These are phyloP conservation scores for Trematocara macrostoma DNA, from an alignment of 2,113 vertebrate species.

Conservation along the genomic window DNA sequence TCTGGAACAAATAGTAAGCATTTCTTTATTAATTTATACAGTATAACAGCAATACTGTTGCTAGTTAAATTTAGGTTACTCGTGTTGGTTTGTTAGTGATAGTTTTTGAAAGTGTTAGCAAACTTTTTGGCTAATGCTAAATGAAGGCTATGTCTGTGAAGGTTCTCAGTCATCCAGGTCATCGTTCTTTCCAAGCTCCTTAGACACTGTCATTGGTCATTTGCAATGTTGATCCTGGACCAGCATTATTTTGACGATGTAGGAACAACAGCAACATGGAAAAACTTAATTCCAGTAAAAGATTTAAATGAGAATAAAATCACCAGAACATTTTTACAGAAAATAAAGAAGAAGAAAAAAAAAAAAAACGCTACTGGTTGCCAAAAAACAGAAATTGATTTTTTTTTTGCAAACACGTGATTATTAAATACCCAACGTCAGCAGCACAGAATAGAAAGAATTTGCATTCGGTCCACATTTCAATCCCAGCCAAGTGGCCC, in stretches of 20 bases:
- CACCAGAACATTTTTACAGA: neutral
- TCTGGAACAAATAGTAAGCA: neutral
- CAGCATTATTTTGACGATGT: neutral
- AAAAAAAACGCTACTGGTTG: neutral
- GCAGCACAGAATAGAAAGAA: neutral
- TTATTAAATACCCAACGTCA: neutral
- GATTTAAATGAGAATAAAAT: neutral
- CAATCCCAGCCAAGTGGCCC: neutral
- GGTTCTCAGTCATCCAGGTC: neutral
- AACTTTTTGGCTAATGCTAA: neutral
- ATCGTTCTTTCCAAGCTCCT: neutral
- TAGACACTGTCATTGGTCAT: neutral
- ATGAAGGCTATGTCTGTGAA: neutral
- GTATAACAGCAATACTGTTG: neutral
- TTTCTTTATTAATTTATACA: neutral
- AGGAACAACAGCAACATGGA: neutral
- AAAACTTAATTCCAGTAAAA: neutral
- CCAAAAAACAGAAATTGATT: neutral
- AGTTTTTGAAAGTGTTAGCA: neutral
- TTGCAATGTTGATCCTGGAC: neutral
- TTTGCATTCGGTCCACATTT: neutral
- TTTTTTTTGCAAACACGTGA: neutral
- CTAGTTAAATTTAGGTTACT: neutral
- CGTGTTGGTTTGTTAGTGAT: neutral
- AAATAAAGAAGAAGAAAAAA: neutral